Conservation (phyloP, 1,140 invertebrate species). For the Phymorhynchus buccinoides region DNA sequence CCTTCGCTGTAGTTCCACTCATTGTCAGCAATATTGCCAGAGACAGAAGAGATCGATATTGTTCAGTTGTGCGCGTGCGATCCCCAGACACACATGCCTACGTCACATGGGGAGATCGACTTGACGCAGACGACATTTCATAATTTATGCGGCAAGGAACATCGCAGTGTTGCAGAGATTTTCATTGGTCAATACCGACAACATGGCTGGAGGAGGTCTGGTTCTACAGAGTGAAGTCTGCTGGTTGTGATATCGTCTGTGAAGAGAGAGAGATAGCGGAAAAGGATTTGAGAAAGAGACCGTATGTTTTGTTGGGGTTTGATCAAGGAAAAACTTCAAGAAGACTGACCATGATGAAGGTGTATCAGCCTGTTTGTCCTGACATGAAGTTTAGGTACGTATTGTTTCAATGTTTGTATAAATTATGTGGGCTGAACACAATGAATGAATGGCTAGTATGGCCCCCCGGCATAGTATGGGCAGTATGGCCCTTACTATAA, state of each 20-base stretch:
- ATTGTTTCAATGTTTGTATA: not conserved
- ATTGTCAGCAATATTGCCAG: not conserved
- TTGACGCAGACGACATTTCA: constrained; percentile 27
- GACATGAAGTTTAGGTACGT: constrained; percentile 36
- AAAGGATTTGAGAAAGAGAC: not conserved
- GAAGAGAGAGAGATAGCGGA: not conserved
- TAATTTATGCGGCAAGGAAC: constrained; percentile 37
- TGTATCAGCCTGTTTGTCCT: constrained; percentile 33
- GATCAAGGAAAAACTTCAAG: too few relatives aligned
- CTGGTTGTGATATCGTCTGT: not conserved
- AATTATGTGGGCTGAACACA: too few relatives aligned
- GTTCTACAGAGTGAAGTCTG: constrained; percentile 24
- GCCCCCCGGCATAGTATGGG: too few relatives aligned
- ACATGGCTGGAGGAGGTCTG: constrained; percentile 12
- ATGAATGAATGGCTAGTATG: too few relatives aligned
- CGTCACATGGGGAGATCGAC: not conserved
- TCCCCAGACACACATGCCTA: not conserved
- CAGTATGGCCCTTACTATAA: too few relatives aligned
- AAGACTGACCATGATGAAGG: constrained; percentile 23
- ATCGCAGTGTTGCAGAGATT: constrained; percentile 5
- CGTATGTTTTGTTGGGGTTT: not conserved
- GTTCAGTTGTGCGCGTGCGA: not conserved
- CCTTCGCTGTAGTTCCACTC: not conserved
- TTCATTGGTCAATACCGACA: constrained; percentile 5
- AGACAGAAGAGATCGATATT: not conserved